phyloP scores from a whole-genome alignment of 2,888 invertebrate genomes.

The Rhogogaster chlorosoma region DNA sequence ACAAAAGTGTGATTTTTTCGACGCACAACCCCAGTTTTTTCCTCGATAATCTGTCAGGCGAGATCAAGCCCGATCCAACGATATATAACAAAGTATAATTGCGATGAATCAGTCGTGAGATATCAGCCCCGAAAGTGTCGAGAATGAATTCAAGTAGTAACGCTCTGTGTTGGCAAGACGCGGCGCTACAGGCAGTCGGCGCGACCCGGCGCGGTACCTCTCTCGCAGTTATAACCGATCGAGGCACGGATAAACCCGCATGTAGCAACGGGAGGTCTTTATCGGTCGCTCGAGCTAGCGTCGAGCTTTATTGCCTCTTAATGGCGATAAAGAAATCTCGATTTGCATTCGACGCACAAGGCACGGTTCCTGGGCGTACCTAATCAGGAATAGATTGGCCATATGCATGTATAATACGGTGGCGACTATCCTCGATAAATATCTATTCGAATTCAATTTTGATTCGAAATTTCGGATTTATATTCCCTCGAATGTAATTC shows the following conservation, averaged over 20 bases:
- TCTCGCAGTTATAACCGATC: neutral
- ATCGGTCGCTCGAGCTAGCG: constrained; percentile 52
- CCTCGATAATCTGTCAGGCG: neutral
- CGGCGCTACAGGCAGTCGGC: neutral
- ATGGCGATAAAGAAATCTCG: constrained; percentile 56
- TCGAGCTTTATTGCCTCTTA: constrained; percentile 59
- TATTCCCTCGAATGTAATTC: neutral
- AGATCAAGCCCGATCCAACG: neutral
- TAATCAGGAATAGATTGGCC: constrained; percentile 64
- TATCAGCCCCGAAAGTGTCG: neutral
- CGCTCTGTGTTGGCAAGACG: neutral
- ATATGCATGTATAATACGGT: neutral
- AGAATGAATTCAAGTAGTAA: neutral
- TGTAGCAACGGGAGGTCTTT: constrained; percentile 63
- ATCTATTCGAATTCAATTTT: neutral
- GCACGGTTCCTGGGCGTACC: neutral
- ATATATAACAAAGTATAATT: neutral
- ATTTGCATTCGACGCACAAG: constrained; percentile 64
- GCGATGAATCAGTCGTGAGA: neutral
- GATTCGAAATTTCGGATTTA: neutral
- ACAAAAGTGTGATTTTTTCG: neutral
- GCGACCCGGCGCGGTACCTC: neutral
- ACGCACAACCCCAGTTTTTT: neutral
- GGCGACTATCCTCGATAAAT: neutral
- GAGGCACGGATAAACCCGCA: neutral